Conservation (phyloP, 1,140 invertebrate species). For the Papilio polytes region DNA sequence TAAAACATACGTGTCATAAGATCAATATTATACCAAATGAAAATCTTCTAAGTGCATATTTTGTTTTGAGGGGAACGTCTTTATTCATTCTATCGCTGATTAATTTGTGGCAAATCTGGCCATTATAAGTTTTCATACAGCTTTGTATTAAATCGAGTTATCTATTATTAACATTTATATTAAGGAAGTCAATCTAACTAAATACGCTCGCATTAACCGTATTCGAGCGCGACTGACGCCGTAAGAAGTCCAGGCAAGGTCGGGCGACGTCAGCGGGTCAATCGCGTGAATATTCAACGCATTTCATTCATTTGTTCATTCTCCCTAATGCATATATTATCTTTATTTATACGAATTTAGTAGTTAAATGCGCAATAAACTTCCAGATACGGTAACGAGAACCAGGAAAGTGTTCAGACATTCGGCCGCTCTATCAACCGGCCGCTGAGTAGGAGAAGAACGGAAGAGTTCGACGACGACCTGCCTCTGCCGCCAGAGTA, state of each 20-base stretch:
- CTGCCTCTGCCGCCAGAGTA: constrained; percentile 73
- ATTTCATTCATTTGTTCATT: constrained; percentile 61
- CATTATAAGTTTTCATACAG: too few relatives aligned
- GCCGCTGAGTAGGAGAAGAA: constrained; percentile 56
- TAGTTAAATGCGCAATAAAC: constrained; percentile 40
- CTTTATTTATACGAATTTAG: background rate
- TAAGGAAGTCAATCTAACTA: constrained; percentile 34
- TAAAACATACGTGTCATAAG: constrained; percentile 37
- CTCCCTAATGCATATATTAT: constrained; percentile 46
- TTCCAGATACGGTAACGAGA: constrained; percentile 51
- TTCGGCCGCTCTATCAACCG: constrained; percentile 50
- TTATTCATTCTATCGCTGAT: background rate
- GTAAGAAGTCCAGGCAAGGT: constrained; percentile 42
- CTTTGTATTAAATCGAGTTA: too few relatives aligned
- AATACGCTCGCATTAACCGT: constrained; percentile 31
- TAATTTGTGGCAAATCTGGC: background rate
- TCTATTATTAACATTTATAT: background rate
- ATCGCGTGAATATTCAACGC: constrained; percentile 57
- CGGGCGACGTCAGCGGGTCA: constrained; percentile 48
- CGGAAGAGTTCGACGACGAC: constrained; percentile 70
- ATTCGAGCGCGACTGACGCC: constrained; percentile 2
- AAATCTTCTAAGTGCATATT: background rate
- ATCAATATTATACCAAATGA: constrained; percentile 47
- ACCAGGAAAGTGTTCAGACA: constrained; percentile 50
- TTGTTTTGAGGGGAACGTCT: background rate